Evolutionary conservation across 2,797 vertebrate species (phyloP), one percentile per base, ranked within the genome.

Genomic region (Cirrhinus mrigala): DNA sequence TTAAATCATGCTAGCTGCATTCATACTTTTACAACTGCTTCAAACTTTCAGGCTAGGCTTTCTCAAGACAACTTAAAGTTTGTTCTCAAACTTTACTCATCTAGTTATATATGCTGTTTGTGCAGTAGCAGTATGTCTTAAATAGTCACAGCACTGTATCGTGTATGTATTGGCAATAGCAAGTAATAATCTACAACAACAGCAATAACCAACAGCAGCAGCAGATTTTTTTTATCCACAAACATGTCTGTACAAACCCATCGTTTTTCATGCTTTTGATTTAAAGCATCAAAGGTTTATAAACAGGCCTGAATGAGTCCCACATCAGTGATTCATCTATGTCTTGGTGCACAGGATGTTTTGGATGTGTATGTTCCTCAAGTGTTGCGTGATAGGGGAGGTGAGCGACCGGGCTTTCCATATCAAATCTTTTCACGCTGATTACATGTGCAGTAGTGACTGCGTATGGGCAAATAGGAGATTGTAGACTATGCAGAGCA

Each of bases 391-490:
- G 60, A 75, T 82, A 16, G 14, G 12, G 40, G 54, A 29, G 56
- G 40, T 9, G 14, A 82, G 8, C 1, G n/a, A 16, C 70, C 50
- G 8, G 15, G 29, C 10, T 75, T 71, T 44, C 7, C 37, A 16
- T 52, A 76, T 52, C 46, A 66, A 40, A 14, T 20, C 8, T 74
- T 75, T 64, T 75, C 10, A 82, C 18, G 16, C 46, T 75, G 58
- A 66, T 54, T 64, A 12, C 46, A 64, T 22, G 22, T 6, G 15
- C 5, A 52, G 3, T 6, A 80, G 58, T 11, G n/a, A 75, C 71
- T 83, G 82, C 24, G 44, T 64, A 56, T 83, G 48, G 64, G 73
- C n/a, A 69, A 78, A 62, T 74, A 70, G 37, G 33, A 75, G 46
- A 68, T 40, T 64, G 50, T 50, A 69, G 73, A 54, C 83, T 69